Conservation (phyloP, 1,140 invertebrate species). For the Homarus americanus region DNA sequence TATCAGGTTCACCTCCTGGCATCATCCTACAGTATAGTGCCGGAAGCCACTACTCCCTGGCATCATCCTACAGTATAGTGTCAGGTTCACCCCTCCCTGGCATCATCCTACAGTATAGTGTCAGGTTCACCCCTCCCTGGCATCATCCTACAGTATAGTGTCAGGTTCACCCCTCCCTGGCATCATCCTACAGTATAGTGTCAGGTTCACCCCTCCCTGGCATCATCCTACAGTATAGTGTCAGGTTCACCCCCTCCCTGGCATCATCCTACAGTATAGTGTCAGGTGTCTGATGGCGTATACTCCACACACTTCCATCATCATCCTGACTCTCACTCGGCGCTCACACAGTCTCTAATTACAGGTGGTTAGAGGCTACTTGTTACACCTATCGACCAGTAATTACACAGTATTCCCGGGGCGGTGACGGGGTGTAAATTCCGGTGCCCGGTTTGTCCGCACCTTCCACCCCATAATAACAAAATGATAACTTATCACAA, state of each 20-base stretch:
- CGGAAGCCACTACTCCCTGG: too few species aligned
- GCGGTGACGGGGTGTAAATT: conserved; percentile 39
- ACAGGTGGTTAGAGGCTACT: conserved; percentile 38
- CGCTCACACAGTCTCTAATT: conserved; percentile 23
- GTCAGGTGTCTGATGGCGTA: conserved; percentile 1
- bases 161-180: too few species aligned
- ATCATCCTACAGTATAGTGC: too few species aligned
- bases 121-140: too few species aligned
- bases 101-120: too few species aligned
- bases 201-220: background rate
- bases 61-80: too few species aligned
- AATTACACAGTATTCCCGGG: conserved; percentile 20
- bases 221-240: too few species aligned
- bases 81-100: too few species aligned
- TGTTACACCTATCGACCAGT: conserved; percentile 46
- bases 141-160: too few species aligned
- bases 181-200: too few species aligned
- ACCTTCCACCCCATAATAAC: background rate
- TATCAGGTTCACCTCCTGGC: too few species aligned
- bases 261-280: background rate
- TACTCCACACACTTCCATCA: background rate
- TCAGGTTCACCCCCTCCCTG: too few species aligned
- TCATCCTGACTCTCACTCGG: conserved; percentile 22
- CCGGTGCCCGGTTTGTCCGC: background rate
- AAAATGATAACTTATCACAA: conserved; percentile 29